phyloP scores from a whole-genome alignment of 2,797 vertebrate genomes.

The Xenopus petersii region DNA sequence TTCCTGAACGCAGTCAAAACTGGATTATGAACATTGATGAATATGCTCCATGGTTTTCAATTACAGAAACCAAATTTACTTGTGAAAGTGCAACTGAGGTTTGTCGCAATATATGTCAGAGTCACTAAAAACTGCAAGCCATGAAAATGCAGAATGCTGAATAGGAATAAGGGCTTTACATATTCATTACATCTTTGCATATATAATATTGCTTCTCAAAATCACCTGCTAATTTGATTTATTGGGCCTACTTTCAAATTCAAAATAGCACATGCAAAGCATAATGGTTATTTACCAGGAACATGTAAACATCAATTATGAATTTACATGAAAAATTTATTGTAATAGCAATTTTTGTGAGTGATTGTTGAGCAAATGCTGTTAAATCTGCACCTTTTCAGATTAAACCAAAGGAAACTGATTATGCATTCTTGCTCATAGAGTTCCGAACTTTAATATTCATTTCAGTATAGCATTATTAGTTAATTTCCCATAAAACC shows the following conservation, averaged over 20 bases:
- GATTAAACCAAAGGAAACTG: neutral
- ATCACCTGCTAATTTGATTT: slow-evolving; percentile 10
- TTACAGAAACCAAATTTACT: no score
- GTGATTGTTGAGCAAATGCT: slow-evolving; percentile 13
- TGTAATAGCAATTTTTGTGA: slow-evolving; percentile 15
- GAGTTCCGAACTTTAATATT: no score
- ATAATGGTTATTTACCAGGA: neutral
- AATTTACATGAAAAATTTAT: slow-evolving; percentile 7
- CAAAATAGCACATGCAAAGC: slow-evolving; percentile 2
- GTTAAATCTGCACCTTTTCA: neutral
- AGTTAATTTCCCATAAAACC: no score
- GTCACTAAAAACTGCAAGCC: no score
- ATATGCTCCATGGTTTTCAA: no score
- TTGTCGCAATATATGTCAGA: no score
- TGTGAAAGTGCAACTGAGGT: no score
- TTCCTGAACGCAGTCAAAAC: no score
- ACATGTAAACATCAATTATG: neutral
- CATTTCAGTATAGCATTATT: no score
- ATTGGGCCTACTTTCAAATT: slow-evolving; percentile 8
- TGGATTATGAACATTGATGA: no score
- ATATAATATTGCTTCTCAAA: slow-evolving; percentile 3
- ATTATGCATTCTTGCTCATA: no score
- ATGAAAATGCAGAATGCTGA: neutral
- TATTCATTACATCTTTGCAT: neutral
- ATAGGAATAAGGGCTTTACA: neutral